Base-by-base conservation (phyloP, 2,888 invertebrate species). In the Oscheius onirici region DNA sequence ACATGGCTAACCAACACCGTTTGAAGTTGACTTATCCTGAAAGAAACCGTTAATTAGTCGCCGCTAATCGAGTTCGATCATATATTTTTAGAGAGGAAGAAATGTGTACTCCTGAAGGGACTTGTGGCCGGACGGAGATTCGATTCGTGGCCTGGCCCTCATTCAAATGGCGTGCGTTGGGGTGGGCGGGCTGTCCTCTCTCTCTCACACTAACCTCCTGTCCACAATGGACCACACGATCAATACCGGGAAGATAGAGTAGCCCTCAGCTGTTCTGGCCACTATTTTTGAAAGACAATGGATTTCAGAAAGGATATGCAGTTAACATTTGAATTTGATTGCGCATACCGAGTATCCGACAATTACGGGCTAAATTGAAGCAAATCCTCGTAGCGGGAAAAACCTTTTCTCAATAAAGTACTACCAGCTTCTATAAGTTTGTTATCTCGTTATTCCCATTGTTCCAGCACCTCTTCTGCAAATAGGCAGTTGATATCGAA, bases 121-220 rank as follows among this genome's bases (percentile, higher is more conserved):
- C n/a, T n/a, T 61, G 61, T 63, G 28, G 46, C 46, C 63, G 24
- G 63, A 46, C 58, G 41, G 58, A 49, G 49, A 49, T 44, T 63
- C 63, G 63, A 63, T 44, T 63, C 63, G 44, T 46, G 63, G 63
- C 63, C 63, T 26, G 58, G 58, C 41, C 58, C 63, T 46, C 63
- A 63, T 63, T 63, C 63, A 63, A 63, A 63, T 63, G 63, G 63
- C 26, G 49, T 44, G 26, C 22, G 58, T 34, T 55, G 41, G 58
- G 20, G 58, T 58, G 58, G 58, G 58, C 58, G 58, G 40, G 58
- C 41, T 58, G n/a, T 28, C 28, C 24, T 54, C 34, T 43, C 43
- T 13, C 43, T 13, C 46, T 46, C 46, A 46, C n/a, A 6, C 34
- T 34, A 34, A 34, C 34, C 49, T 17, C 22, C 49, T 22, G 20